Conservation (phyloP, 2,797 vertebrate genomes). For the Sebastiscus albofasciatus region DNA sequence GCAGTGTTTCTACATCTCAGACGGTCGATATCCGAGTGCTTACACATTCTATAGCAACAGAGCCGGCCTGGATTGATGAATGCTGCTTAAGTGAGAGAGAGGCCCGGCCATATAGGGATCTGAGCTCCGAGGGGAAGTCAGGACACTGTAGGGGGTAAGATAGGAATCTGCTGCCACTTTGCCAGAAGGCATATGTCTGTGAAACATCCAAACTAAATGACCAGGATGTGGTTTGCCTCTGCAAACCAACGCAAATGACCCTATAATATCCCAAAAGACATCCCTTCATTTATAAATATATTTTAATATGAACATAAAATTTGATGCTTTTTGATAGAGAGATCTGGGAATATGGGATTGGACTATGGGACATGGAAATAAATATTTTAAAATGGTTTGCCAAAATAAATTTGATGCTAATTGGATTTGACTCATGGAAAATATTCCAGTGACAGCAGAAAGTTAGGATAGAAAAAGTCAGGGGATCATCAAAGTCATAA, state of each 20-base stretch:
- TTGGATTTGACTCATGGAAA: neutral
- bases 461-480: neutral
- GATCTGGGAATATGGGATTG: conserved; percentile 26
- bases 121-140: conserved; percentile 17
- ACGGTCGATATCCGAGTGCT: conserved; percentile 56
- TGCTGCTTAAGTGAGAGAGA: conserved; percentile 13
- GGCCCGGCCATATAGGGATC: conserved; percentile 13
- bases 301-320: neutral
- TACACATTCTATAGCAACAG: conserved; percentile 51
- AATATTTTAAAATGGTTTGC: neutral
- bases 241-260: neutral
- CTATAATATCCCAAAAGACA: conserved; percentile 17
- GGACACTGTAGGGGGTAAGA: conserved; percentile 39
- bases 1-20: conserved; percentile 52
- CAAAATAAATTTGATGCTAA: neutral
- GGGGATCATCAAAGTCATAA: neutral
- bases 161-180: conserved; percentile 36
- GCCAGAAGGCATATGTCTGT: neutral
- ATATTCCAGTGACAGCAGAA: neutral
- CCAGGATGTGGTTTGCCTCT: neutral
- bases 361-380: conserved; percentile 6
- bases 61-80: conserved; percentile 52
- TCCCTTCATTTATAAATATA: conserved; percentile 18
- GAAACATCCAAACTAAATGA: conserved; percentile 19
- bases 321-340: neutral